Conservation (phyloP, 2,888 invertebrate genomes). For the Cabera pusaria region DNA sequence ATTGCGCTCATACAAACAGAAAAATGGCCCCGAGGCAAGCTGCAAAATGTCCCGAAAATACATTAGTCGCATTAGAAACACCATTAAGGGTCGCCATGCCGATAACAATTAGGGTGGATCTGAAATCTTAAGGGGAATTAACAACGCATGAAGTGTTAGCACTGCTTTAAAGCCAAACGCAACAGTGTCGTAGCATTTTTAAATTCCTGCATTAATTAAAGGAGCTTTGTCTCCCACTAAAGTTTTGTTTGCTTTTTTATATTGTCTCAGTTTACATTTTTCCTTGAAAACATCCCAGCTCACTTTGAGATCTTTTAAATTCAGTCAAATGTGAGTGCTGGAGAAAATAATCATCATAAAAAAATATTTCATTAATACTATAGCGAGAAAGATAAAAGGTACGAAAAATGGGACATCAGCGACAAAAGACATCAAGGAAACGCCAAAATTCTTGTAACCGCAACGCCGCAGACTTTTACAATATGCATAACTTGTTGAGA, state of each 20-base stretch:
- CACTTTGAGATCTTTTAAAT: conserved; percentile 15
- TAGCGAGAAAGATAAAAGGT: conserved; percentile 64
- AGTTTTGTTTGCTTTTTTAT: conserved; percentile 17
- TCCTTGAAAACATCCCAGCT: conserved; percentile 6
- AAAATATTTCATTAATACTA: conserved; percentile 65
- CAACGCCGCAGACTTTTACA: conserved; percentile 69
- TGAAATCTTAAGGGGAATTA: conserved; percentile 76
- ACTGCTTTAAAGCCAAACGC: conserved; percentile 60
- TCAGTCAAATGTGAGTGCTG: conserved; percentile 13
- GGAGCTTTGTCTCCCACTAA: conserved; percentile 14
- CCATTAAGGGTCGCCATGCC: conserved; percentile 75
- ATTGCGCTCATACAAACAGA: conserved; percentile 72
- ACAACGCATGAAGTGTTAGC: conserved; percentile 66
- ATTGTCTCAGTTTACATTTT: too few relatives aligned
- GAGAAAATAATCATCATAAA: conserved; percentile 51
- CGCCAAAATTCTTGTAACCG: conserved; percentile 67
- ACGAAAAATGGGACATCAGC: conserved; percentile 68
- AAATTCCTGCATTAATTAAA: conserved; percentile 28
- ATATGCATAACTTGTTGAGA: conserved; percentile 83
- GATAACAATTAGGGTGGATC: conserved; percentile 82
- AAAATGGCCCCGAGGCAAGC: conserved; percentile 78
- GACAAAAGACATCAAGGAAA: conserved; percentile 61
- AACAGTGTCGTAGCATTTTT: conserved; percentile 25
- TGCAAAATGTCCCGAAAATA: conserved; percentile 82
- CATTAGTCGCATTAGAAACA: conserved; percentile 81